Evolutionary conservation across 1,140 invertebrate species (phyloP).

Genomic region (Phortica variegata): DNA sequence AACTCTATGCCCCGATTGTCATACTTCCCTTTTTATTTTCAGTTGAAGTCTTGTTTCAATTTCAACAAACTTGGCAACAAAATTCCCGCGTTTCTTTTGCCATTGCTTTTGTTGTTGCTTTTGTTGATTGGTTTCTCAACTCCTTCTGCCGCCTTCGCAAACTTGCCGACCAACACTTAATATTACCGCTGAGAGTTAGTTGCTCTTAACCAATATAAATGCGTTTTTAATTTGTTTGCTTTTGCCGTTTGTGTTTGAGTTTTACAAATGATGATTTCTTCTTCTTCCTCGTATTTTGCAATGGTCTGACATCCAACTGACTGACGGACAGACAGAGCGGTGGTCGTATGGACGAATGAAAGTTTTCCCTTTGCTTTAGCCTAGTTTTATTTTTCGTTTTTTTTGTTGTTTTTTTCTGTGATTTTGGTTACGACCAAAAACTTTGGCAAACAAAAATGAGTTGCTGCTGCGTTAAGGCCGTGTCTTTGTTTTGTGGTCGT

Average conservation of each 20-base stretch:
- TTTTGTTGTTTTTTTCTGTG: conserved; percentile 31
- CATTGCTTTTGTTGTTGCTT: too few species aligned
- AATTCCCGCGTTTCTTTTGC: too few species aligned
- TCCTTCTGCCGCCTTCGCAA: too few species aligned
- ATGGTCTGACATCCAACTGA: neutral
- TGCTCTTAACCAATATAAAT: conserved; percentile 45
- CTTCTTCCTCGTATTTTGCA: neutral
- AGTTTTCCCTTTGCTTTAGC: neutral
- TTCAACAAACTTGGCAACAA: too few species aligned
- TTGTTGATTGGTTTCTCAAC: too few species aligned
- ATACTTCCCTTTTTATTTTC: too few species aligned
- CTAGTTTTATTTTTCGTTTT: conserved; percentile 23
- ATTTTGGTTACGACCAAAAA: conserved; percentile 7
- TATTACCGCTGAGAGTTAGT: conserved; percentile 3
- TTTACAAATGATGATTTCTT: conserved; percentile 19
- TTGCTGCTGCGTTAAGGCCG: conserved; percentile 2
- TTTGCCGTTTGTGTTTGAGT: neutral
- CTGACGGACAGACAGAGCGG: too few species aligned
- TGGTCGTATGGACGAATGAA: neutral
- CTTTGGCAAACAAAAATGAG: conserved; percentile 10
- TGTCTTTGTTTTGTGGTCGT: conserved; percentile 2
- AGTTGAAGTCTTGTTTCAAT: too few species aligned
- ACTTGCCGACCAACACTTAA: too few species aligned
- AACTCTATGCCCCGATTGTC: too few species aligned
- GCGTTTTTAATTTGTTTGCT: conserved; percentile 46